Percentiles rank a stretch among this genome's conserved stretches.
Evolutionary conservation across 2,113 vertebrate species (phyloP).

Genomic region (Protobothrops flavoviridis): DNA sequence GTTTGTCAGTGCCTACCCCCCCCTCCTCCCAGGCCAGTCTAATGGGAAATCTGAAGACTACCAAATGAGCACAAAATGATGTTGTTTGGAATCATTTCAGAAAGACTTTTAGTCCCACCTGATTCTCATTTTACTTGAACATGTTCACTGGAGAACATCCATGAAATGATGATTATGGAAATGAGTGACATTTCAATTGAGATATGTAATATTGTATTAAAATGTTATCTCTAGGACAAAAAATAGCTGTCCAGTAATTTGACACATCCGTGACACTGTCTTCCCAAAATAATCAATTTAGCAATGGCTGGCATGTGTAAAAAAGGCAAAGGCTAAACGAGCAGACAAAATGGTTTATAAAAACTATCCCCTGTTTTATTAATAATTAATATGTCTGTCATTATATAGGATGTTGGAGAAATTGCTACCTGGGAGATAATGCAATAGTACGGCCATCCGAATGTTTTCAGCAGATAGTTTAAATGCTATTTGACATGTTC

Average conservation of each 20-base stretch:
- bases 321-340: conserved; percentile 25
- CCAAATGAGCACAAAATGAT: not conserved
- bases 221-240: not conserved
- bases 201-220: not conserved
- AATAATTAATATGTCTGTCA: conserved; percentile 41
- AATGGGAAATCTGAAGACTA: not conserved
- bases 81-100: not conserved
- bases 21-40: not conserved
- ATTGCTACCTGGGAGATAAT: conserved; percentile 50
- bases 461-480: conserved; percentile 39
- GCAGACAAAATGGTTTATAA: conserved; percentile 20
- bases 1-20: not conserved
- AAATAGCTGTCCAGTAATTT: not conserved
- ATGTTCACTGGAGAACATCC: not conserved
- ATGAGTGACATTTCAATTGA: not conserved
- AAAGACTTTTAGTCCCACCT: not conserved
- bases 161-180: not conserved
- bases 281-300: conserved; percentile 38
- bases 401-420: conserved; percentile 36
- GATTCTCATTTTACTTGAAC: not conserved
- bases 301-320: not conserved
- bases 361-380: conserved; percentile 23
- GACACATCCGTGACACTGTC: not conserved
- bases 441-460: conserved; percentile 40
- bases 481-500: conserved; percentile 41